Evolutionary conservation across 2,113 vertebrate genomes (phyloP), one percentile per base, ranked within the genome.

Genomic region (Rhizomys pruinosus): DNA sequence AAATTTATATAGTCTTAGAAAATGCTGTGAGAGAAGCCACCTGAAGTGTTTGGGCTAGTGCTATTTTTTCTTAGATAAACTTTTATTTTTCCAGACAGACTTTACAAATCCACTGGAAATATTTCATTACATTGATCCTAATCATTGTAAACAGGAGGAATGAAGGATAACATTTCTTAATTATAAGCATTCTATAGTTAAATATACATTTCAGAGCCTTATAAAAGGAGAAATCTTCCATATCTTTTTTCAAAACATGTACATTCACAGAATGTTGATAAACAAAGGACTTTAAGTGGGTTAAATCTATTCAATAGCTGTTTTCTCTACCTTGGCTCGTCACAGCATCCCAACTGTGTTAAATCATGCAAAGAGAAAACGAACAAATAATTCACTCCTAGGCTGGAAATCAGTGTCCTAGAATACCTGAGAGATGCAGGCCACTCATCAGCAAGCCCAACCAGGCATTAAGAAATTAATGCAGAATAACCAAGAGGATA

Each of bases 391-490:
- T 87, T 91, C 93, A 96, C 95, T 98, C 74, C 52, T 44, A 97
- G 74, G 42, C 91, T 94, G 93, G 42, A 97, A 87, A 69, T 96
- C 91, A 97, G 88, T 96, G 88, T 94, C 97, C 73, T 86, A 78
- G 84, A 96, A 97, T 96, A 96, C 1, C 32, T 95, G 64, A 95
- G 97, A 97, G 96, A 97, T 42, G 94, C 89, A 96, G 93, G 94
- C 94, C 90, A 64, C 64, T 97, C 96, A 97, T 97, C 97, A 97
- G 73, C 76, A 88, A 96, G 73, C 85, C 87, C 95, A 97, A 90
- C 72, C 96, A 97, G 81, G 90, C 96, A 96, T 97, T 97, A 96
- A 97, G 95, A 97, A 97, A 98, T 98, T 96, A 97, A 96, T 95
- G 94, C 23, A 74, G 86, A 97, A 95, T 96, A 91, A 97, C 97